phyloP scores from a whole-genome alignment of 2,888 invertebrate genomes.

The Idaea aversata region DNA sequence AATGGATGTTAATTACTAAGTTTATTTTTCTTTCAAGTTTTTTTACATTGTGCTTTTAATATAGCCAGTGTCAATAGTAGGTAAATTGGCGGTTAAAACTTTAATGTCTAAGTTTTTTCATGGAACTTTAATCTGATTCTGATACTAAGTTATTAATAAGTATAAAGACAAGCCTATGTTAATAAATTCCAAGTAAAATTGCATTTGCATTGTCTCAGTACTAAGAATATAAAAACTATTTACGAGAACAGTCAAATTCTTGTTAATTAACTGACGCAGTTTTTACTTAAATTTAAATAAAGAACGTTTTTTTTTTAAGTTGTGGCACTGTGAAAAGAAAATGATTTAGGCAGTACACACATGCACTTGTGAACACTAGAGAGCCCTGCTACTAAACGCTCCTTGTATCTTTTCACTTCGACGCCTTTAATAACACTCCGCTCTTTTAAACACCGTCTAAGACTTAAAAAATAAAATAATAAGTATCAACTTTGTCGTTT shows the following conservation, averaged over 20 bases:
- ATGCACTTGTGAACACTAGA: conserved; percentile 70
- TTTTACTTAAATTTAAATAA: background rate
- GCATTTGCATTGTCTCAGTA: conserved; percentile 2
- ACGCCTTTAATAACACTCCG: conserved; percentile 30
- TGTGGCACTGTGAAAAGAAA: too few relatives aligned
- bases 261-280: background rate
- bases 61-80: too few relatives aligned
- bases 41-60: too few relatives aligned
- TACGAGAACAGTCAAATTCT: background rate
- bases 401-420: conserved; percentile 56
- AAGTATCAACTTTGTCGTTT: conserved; percentile 5
- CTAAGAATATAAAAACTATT: background rate
- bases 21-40: too few relatives aligned
- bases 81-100: too few relatives aligned
- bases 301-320: background rate
- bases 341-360: conserved; percentile 25
- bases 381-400: conserved; percentile 63
- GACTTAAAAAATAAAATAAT: conserved; percentile 13
- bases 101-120: background rate
- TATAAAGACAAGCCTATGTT: background rate
- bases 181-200: background rate
- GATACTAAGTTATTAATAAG: background rate
- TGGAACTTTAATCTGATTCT: background rate
- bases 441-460: background rate
- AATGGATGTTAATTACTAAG: too few relatives aligned